Conservation (phyloP, 1,140 invertebrate species). For the Caenorhabditis inopinata region DNA sequence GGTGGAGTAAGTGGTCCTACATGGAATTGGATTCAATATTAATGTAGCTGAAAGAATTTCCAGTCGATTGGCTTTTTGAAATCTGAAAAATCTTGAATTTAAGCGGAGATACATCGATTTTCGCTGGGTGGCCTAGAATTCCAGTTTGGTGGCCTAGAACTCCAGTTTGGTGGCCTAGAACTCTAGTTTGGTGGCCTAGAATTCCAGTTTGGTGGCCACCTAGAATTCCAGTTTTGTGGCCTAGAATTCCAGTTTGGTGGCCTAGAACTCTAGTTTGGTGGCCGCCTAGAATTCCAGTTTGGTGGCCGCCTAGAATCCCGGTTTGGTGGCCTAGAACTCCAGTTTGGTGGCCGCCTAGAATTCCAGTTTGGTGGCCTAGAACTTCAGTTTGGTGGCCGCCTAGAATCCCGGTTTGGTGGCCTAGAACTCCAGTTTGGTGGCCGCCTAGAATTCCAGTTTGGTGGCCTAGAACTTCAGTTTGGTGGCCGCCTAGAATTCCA, state of each 20-base stretch:
- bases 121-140: neutral
- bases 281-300: neutral
- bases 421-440: neutral
- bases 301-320: too few relatives aligned
- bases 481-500: too few relatives aligned
- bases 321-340: neutral
- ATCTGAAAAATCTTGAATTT: neutral
- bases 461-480: neutral
- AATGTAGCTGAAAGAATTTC: neutral
- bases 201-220: neutral
- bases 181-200: neutral
- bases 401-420: neutral
- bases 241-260: neutral
- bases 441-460: too few relatives aligned
- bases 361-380: neutral
- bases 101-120: neutral
- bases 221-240: neutral
- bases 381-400: neutral
- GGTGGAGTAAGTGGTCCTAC: conserved; percentile 76
- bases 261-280: neutral
- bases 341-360: too few relatives aligned
- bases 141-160: too few relatives aligned
- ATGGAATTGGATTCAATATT: neutral
- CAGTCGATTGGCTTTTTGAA: neutral
- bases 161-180: too few relatives aligned